A percentile compares a stretch with the other conserved stretches of the same genome.
Evolutionary conservation across 2,888 invertebrate species (phyloP).

Genomic region (Agrochola macilenta): DNA sequence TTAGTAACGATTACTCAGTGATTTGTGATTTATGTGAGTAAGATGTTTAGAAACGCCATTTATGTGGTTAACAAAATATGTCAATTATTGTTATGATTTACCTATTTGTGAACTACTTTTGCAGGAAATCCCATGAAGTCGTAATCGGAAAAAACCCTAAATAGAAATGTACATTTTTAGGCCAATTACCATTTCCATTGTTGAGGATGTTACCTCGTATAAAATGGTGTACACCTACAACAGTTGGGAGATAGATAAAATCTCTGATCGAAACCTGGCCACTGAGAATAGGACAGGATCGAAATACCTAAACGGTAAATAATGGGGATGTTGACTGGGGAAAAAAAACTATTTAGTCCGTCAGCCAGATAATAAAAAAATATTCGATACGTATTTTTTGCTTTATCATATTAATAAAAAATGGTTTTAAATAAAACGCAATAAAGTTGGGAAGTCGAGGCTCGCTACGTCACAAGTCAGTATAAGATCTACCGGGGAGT

Average conservation of each 20-base stretch:
- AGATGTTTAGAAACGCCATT: constrained; percentile 12
- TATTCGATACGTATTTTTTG: too few relatives aligned
- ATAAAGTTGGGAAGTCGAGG: too few relatives aligned
- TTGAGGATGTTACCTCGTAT: neutral
- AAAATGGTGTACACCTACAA: neutral
- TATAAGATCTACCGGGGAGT: too few relatives aligned
- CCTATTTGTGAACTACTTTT: constrained; percentile 7
- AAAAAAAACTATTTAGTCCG: too few relatives aligned
- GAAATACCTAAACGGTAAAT: neutral
- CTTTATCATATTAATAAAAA: too few relatives aligned
- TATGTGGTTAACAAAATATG: constrained; percentile 14
- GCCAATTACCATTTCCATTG: neutral
- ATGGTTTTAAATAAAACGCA: too few relatives aligned
- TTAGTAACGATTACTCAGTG: constrained; percentile 27
- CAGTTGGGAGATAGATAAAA: neutral
- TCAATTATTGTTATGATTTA: neutral
- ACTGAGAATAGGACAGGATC: neutral
- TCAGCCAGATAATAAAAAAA: too few relatives aligned
- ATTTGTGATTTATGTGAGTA: constrained; percentile 8
- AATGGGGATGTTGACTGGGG: neutral
- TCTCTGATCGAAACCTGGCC: neutral
- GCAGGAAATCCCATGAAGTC: constrained; percentile 28
- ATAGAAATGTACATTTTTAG: too few relatives aligned
- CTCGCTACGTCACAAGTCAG: too few relatives aligned
- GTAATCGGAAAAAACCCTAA: constrained; percentile 1